Percentiles rank a stretch among this genome's conserved stretches.
Evolutionary conservation across 1,140 invertebrate genomes (phyloP).

Genomic region (Hylaeus volcanicus): DNA sequence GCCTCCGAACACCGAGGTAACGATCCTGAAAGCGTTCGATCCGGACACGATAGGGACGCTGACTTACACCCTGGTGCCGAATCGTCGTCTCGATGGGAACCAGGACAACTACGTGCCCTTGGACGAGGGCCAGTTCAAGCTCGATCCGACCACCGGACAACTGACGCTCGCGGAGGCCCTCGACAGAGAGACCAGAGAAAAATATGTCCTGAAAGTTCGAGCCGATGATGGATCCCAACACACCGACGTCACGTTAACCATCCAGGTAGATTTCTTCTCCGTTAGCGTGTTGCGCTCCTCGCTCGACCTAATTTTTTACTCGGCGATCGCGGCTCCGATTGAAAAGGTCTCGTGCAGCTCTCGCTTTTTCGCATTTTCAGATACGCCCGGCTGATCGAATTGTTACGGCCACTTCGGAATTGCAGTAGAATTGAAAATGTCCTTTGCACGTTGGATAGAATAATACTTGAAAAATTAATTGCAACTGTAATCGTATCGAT

Average conservation of each 20-base stretch:
- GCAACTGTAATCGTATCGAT: too few relatives aligned
- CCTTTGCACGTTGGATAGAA: too few relatives aligned
- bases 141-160: constrained; percentile 86
- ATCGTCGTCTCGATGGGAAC: constrained; percentile 11
- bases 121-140: constrained; percentile 84
- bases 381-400: too few relatives aligned
- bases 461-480: too few relatives aligned
- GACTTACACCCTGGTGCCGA: constrained; percentile 74
- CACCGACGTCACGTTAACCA: constrained; percentile 87
- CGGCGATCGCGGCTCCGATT: neutral
- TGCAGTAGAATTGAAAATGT: too few relatives aligned
- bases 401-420: too few relatives aligned
- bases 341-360: neutral
- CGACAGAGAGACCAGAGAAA: constrained; percentile 91
- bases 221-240: constrained; percentile 94
- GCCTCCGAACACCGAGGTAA: constrained; percentile 88
- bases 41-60: constrained; percentile 90
- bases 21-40: constrained; percentile 88
- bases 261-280: constrained; percentile 83
- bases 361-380: too few relatives aligned
- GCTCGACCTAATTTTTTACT: constrained; percentile 18
- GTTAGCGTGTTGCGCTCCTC: neutral
- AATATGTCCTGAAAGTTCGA: constrained; percentile 89
- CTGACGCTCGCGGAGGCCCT: constrained; percentile 88
- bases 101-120: constrained; percentile 61